Evolutionary conservation across 1,140 invertebrate genomes (phyloP), one percentile per base, ranked within the genome.

Genomic region (Neoseiulus cucumeris): DNA sequence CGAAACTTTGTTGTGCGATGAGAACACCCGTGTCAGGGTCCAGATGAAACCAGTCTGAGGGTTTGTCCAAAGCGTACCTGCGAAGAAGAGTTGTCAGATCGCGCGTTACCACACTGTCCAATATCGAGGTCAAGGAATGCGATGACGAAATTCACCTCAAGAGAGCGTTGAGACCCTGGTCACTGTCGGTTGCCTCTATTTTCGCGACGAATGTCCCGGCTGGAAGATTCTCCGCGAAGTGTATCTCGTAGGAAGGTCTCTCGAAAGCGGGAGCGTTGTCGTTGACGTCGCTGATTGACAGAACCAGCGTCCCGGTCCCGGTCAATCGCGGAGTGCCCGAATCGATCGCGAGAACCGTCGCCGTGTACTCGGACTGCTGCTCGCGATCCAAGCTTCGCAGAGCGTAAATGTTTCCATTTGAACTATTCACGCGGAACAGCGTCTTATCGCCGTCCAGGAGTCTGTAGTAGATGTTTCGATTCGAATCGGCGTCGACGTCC

Each of bases 361-460:
- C 78, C 9, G 84, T 82, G 74, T 91, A 91, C 39, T 83, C 77
- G 39, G 82, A 75, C 72, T 88, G 83, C 47, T 80, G 74, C 79
- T 93, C 91, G 22, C 90, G 80, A 76, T 93, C 91, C 66, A 93
- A 76, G 0, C 87, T 82, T 67, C 84, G 79, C 44, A 88, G 77
- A 44, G 92, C 79, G 14, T 83, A 86, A 70, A 93, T 87, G 73
- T 90, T 86, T 9, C 90, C 91, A 30, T 85, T 88, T 14, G 85
- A 87, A 12, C 87, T 84, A 75, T 93, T 91, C 70, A 94, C 87
- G 68, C 72, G 70, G 67, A 79, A 93, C 65, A 90, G 77, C 74
- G 88, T 86, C 5, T 86, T 83, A 75, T 91, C 87, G 20, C 89
- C 89, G 74, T 92, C 89, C 73, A 92, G 91, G 67, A 93, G 82